phyloP scores from a whole-genome alignment of 2,113 vertebrate genomes.

The Eclectus roratus region DNA sequence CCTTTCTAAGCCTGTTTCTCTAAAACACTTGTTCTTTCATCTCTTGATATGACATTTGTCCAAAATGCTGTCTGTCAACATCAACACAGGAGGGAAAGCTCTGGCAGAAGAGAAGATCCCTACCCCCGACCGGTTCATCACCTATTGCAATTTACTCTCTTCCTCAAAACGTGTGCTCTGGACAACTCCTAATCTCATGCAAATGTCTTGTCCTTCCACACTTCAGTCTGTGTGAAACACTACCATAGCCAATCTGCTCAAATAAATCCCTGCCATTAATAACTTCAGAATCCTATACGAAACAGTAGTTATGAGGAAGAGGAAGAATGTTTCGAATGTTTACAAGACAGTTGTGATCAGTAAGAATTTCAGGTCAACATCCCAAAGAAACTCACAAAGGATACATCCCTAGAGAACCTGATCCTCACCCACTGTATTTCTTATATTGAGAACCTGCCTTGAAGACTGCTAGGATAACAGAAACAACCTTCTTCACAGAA shows the following conservation, averaged over 20 bases:
- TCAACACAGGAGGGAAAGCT: not conserved
- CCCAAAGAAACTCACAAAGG: not conserved
- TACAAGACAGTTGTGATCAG: not conserved
- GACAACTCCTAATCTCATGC: not conserved
- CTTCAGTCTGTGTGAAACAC: not conserved
- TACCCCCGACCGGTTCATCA: not conserved
- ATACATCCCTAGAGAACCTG: not conserved
- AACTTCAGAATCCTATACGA: not conserved
- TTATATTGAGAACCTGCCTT: fast-evolving
- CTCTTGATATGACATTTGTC: not conserved
- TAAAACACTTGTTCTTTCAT: not conserved
- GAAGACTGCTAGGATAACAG: not conserved
- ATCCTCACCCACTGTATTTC: not conserved
- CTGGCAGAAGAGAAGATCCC: not conserved
- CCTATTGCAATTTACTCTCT: not conserved
- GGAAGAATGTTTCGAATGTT: not conserved
- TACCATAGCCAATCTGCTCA: not conserved
- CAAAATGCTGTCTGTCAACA: not conserved
- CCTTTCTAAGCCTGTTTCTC: not conserved
- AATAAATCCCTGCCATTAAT: not conserved
- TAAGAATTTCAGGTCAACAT: not conserved
- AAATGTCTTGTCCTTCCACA: not conserved
- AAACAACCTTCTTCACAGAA: not conserved
- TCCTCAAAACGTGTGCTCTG: fast-evolving
- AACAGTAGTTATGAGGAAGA: fast-evolving